These are phyloP conservation scores for Ptilodon capucinus DNA, from an alignment of 2,888 invertebrate genomes.

Conservation along the genomic window DNA sequence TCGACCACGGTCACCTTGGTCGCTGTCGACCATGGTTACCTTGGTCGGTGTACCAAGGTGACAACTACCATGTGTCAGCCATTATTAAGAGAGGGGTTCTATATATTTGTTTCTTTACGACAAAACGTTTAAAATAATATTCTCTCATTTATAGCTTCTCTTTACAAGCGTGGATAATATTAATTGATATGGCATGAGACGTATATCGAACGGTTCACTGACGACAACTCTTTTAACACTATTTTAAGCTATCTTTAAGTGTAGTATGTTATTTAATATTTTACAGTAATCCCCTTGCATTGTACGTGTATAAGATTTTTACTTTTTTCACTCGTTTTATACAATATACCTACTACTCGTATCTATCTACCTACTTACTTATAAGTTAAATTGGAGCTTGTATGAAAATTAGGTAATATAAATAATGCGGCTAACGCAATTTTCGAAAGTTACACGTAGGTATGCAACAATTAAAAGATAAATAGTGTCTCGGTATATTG, in stretches of 20 bases:
- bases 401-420: slow-evolving; percentile 61
- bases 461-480: slow-evolving; percentile 47
- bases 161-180: slow-evolving; percentile 25
- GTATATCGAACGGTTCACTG: slow-evolving; percentile 20
- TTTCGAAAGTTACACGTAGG: slow-evolving; percentile 45
- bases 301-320: slow-evolving; percentile 73
- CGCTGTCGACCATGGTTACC: too few species aligned
- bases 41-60: too few species aligned
- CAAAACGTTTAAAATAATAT: slow-evolving; percentile 17
- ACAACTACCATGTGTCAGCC: too few species aligned
- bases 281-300: slow-evolving; percentile 76
- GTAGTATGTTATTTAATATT: slow-evolving; percentile 74
- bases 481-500: slow-evolving; percentile 40
- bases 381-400: slow-evolving; percentile 81
- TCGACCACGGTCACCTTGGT: too few species aligned
- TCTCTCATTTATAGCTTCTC: slow-evolving; percentile 29
- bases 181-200: slow-evolving; percentile 13
- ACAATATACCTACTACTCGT: slow-evolving; percentile 75
- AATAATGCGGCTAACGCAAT: slow-evolving; percentile 39
- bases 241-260: slow-evolving; percentile 80
- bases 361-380: slow-evolving; percentile 68
- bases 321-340: slow-evolving; percentile 82
- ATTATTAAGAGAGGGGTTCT: slow-evolving; percentile 7
- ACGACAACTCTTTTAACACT: slow-evolving; percentile 58
- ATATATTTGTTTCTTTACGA: slow-evolving; percentile 11